These are phyloP conservation scores for Felis chaus DNA, from an alignment of 2,113 vertebrate genomes.

Conservation along the genomic window DNA sequence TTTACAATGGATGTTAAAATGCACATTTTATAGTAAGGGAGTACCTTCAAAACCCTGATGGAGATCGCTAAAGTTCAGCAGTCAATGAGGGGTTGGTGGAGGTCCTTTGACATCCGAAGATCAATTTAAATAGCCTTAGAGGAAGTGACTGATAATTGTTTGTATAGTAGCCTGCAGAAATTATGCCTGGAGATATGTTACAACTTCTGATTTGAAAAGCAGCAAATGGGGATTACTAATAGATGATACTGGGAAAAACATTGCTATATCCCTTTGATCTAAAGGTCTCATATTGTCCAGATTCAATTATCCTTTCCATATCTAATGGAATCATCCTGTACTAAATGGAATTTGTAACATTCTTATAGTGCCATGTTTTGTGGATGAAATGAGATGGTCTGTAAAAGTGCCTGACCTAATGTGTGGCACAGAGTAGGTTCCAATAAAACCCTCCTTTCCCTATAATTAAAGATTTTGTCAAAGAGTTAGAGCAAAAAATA, in stretches of 20 bases:
- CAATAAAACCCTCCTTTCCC: background rate
- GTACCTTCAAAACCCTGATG: background rate
- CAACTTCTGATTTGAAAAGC: conserved; percentile 14
- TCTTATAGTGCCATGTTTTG: background rate
- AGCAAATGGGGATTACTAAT: background rate
- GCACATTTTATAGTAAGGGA: background rate
- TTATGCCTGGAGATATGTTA: background rate
- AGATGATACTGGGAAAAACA: background rate
- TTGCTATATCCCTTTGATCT: background rate
- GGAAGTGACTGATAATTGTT: background rate
- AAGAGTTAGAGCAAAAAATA: background rate
- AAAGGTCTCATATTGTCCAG: background rate
- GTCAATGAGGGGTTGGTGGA: background rate
- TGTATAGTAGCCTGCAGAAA: background rate
- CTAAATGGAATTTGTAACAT: background rate
- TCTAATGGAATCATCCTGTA: background rate
- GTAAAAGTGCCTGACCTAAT: background rate
- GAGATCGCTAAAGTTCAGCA: background rate
- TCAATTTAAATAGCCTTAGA: background rate
- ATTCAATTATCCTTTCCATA: background rate
- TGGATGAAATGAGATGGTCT: background rate
- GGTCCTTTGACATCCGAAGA: background rate
- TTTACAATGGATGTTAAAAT: background rate
- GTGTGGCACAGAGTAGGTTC: background rate
- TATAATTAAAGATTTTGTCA: background rate